Conservation (phyloP, 2,888 invertebrate species). For the Tineola bisselliella region DNA sequence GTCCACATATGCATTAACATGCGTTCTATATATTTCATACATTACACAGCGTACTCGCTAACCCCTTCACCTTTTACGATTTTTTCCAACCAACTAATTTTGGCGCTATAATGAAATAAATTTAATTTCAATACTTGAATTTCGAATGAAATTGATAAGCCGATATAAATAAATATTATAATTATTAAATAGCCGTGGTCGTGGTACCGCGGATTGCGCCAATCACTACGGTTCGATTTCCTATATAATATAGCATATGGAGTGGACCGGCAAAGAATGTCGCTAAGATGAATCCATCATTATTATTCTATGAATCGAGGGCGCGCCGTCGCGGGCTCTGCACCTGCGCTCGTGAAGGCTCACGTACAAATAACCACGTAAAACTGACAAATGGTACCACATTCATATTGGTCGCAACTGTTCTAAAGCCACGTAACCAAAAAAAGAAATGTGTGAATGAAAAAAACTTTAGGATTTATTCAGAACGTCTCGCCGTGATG, state of each 20-base stretch:
- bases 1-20: too few species aligned
- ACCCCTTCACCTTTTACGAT: too few species aligned
- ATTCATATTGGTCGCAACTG: constrained; percentile 53
- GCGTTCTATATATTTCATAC: too few species aligned
- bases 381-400: constrained; percentile 61
- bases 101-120: too few species aligned
- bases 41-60: too few species aligned
- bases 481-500: not conserved
- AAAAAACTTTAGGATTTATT: constrained; percentile 16
- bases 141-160: too few species aligned
- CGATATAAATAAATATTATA: too few species aligned
- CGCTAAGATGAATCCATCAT: constrained; percentile 57
- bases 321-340: constrained; percentile 23
- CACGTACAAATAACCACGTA: constrained; percentile 56
- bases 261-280: not conserved
- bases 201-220: too few species aligned
- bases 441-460: constrained; percentile 30
- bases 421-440: constrained; percentile 31
- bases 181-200: too few species aligned
- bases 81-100: too few species aligned
- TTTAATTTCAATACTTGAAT: too few species aligned
- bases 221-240: not conserved
- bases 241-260: not conserved
- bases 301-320: constrained; percentile 48
- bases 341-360: constrained; percentile 41